Base-by-base conservation (phyloP, 2,797 vertebrate species). In the Syngnathus acus region DNA sequence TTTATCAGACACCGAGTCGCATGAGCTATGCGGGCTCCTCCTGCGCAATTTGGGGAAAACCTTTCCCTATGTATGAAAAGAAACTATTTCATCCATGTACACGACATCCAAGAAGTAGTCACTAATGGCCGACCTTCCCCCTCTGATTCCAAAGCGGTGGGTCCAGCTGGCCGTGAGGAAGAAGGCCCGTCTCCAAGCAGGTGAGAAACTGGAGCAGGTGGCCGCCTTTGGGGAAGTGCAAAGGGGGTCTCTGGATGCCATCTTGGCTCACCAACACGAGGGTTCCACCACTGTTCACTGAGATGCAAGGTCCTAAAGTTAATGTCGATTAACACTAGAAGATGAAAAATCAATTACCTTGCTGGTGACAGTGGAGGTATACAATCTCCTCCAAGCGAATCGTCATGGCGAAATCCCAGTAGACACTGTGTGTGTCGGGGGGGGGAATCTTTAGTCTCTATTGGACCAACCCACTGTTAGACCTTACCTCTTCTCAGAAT, bases 351-450 rank as follows among this genome's bases (percentile, higher is more conserved):
- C 13, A 42, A 32, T 9, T 69, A 98, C 97, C 95, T 90, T 98
- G 96, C 83, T 99, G 97, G 87, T 99, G 97, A 66, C 97, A 99
- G 83, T 99, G 97, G 66, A 99, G 87, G 68, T 99, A 99, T 48
- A 99, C 97, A 0, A 99, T 99, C 88, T 99, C 97, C 68, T 97
- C 95, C 80, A 99, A 89, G 76, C 92, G 94, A 76, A 99, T 99
- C 21, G 94, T 97, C 94, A 99, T 98, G 32, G 97, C 96, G 0
- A 92, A 99, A 87, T 98, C 96, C 97, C 97, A 99, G 78, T 96
- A 99, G 65, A 99, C 93, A 1, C 97, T 99, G 80, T 10, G 45
- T 47, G 45, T 5, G 21, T 4, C 4, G 48, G 19, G 10, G 23
- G 9, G 2, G 1, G 8, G 26, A 62, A 38, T 53, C 32, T 17